Base-by-base conservation (phyloP, 35 echinoderm and acorn worm species). In the Patiria miniata region DNA sequence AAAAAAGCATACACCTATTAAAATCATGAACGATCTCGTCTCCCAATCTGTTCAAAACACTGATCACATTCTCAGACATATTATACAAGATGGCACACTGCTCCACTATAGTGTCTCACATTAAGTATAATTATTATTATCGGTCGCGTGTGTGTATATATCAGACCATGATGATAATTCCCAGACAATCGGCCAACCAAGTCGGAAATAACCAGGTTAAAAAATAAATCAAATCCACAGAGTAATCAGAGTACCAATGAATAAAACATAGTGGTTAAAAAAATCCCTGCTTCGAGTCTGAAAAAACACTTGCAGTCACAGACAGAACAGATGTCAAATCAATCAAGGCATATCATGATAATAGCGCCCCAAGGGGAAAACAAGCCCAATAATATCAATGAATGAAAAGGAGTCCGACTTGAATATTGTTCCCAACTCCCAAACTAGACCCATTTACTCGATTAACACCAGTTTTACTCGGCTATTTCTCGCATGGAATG, bases 181-280 rank as follows among this genome's bases (percentile, higher is more conserved):
- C 4, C 42, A 47, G 42, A 47, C 42, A 47, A 47, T 47, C 42
- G 42, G 42, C 42, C 42, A 47, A 47, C 12, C 4, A 47, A 47
- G 12, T 47, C 14, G 65, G 21, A 34, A 73, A 32, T 73, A 73
- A 73, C 65, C 65, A 73, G 34, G 65, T 73, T 73, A 73, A 34
- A 47, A 47, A 73, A 26, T 73, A 73, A 73, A 32, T 73, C 65
- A 73, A 47, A 47, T 47, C 42, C 65, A 2, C 8, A 23, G 34
- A 12, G 65, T 30, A 73, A 73, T 73, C 65, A 73, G 65, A 73
- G 34, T 23, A 9, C 65, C 65, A 28, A 73, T 73, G 65, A 73
- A 73, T 73, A 73, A 73, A 73, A 73, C 65, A 73, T 73, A 36
- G 8, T 26, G 34, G 65, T 73, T 73, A 73, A 73, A 60, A 60